Evolutionary conservation across 2,888 invertebrate species (phyloP).

Genomic region (Axea sp.): DNA sequence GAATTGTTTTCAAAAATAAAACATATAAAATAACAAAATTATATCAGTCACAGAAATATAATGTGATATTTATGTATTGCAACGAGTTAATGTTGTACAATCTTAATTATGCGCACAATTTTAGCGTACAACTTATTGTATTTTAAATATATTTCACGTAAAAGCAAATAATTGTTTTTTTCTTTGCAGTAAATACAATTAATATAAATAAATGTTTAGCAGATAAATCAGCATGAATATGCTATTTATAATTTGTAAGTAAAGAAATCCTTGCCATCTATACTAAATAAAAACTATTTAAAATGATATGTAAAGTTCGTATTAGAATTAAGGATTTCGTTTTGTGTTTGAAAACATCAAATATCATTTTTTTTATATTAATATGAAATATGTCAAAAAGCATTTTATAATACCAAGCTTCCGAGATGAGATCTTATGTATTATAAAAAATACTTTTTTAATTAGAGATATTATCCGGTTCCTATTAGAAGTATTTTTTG

Average conservation of each 20-base stretch:
- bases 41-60: no score
- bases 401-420: neutral
- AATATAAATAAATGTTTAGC: constrained; percentile 20
- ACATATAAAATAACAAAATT: no score
- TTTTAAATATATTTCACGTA: no score
- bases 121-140: no score
- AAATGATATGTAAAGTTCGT: constrained; percentile 20
- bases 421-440: constrained; percentile 19
- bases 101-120: no score
- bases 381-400: no score
- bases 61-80: no score
- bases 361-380: no score
- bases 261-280: constrained; percentile 27
- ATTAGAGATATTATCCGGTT: constrained; percentile 19
- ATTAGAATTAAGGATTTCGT: neutral
- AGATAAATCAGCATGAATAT: constrained; percentile 27
- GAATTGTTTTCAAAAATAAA: no score
- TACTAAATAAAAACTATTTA: constrained; percentile 22
- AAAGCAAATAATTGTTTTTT: no score
- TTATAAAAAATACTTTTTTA: constrained; percentile 19
- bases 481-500: constrained; percentile 6
- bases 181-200: neutral
- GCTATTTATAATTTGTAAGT: constrained; percentile 37
- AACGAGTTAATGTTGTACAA: no score
- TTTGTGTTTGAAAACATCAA: no score